phyloP scores from a whole-genome alignment of 2,797 vertebrate species.

The Cichlasoma orientale region DNA sequence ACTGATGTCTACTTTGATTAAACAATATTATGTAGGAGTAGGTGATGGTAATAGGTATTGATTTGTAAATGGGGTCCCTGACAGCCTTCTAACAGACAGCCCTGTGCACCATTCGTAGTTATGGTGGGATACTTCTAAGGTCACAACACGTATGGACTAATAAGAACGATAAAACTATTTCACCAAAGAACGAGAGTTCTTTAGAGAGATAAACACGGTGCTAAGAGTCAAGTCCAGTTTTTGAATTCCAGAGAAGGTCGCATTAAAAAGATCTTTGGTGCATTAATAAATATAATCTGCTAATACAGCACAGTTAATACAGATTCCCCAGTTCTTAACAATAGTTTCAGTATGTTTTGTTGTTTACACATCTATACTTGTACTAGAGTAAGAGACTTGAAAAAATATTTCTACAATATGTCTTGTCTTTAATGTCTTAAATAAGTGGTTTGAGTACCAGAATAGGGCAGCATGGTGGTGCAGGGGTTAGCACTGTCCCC shows the following conservation, averaged over 20 bases:
- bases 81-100: neutral
- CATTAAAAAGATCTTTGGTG: accelerated
- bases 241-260: neutral
- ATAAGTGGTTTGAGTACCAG: too few relatives aligned
- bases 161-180: neutral
- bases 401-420: too few relatives aligned
- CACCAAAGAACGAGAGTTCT: neutral
- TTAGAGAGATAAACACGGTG: too few relatives aligned
- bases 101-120: neutral
- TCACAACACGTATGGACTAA: neutral
- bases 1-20: neutral
- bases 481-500: too few relatives aligned
- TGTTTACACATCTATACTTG: too few relatives aligned
- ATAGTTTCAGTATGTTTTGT: too few relatives aligned
- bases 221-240: neutral
- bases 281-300: neutral
- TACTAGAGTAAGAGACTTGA: too few relatives aligned
- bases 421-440: too few relatives aligned
- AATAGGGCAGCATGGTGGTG: too few relatives aligned
- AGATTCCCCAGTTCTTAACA: too few relatives aligned
- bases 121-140: neutral
- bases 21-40: neutral
- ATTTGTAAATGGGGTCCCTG: too few relatives aligned
- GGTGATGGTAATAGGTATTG: neutral
- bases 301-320: neutral